phyloP scores from a whole-genome alignment of 2,888 invertebrate genomes.

The Oligia fasciuncula region DNA sequence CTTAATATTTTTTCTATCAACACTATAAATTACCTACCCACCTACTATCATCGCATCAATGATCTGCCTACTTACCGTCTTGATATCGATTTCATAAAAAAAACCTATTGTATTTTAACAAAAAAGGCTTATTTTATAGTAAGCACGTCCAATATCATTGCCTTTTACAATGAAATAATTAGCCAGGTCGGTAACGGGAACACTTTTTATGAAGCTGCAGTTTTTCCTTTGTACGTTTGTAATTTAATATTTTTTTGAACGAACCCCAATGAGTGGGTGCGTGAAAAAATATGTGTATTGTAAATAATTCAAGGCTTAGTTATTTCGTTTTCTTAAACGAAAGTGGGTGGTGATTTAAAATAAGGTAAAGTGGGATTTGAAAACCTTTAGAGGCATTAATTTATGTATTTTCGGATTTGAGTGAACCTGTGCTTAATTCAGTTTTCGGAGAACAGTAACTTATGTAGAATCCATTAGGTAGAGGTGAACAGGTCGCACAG shows the following conservation, averaged over 20 bases:
- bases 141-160: slow-evolving; percentile 86
- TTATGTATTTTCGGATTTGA: background rate
- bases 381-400: background rate
- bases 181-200: slow-evolving; percentile 86
- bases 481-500: background rate
- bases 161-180: slow-evolving; percentile 88
- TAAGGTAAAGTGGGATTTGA: slow-evolving; percentile 1
- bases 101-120: slow-evolving; percentile 83
- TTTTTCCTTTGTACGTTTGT: slow-evolving; percentile 83
- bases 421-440: background rate
- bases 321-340: slow-evolving; percentile 57
- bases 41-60: slow-evolving; percentile 69
- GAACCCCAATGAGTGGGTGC: slow-evolving; percentile 78
- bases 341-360: slow-evolving; percentile 49
- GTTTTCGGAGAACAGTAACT: background rate
- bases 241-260: slow-evolving; percentile 88
- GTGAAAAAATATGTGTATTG: slow-evolving; percentile 77
- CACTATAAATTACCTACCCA: slow-evolving; percentile 4
- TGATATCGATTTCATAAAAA: slow-evolving; percentile 83
- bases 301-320: slow-evolving; percentile 74
- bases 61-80: slow-evolving; percentile 80
- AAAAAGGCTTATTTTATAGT: slow-evolving; percentile 86
- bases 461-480: background rate
- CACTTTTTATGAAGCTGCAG: slow-evolving; percentile 80
- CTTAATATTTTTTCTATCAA: slow-evolving; percentile 45